Base-by-base conservation (phyloP, 2,888 invertebrate species). In the Tinea semifulvella region DNA sequence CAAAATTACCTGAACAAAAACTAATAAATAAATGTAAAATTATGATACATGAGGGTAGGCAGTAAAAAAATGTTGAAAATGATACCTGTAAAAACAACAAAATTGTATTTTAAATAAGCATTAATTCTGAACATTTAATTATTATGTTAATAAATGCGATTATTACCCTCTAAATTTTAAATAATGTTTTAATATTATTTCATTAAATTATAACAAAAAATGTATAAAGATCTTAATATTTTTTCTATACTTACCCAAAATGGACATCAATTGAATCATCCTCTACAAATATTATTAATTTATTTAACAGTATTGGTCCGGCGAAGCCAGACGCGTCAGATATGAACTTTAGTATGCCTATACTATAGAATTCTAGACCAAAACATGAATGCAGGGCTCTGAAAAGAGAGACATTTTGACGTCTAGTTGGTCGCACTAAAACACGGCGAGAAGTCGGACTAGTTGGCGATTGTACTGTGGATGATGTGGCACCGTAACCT, bases 251-350 rank as follows among this genome's bases (percentile, higher is more conserved):
- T 81, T 79, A 92, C 92, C 90, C 60, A 88, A 68, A 55, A 57
- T 82, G 82, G 46, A 85, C 68, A 50, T 88, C 86, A 53, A 90
- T 88, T 19, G 81, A 77, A 53, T 85, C 85, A 54, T 88, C 85
- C 65, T 94, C 90, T 48, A 94, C 88, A 61, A 89, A 94, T 17
- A 82, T 76, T 1, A 98, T 88, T 19, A 98, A 77, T 57, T 83
- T 86, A 60, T 94, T 94, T 1, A 98, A 81, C 22, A 98, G 74
- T 47, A 98, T 69, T 0, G 98, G 98, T 0, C 94, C 94, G 14
- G 90, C 90, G 74, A 98, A 98, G 1, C 90, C 90, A 2, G 91
- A 82, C 57, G 86, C 84, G 62, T 98, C 98, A 0, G 92, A 88
- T 3, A 90, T 61, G 35, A 98, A 83, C 67, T 94, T 92, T 8